These are phyloP conservation scores for Apogon hyalosoma DNA, from an alignment of 2,797 vertebrate species.

Conservation along the genomic window DNA sequence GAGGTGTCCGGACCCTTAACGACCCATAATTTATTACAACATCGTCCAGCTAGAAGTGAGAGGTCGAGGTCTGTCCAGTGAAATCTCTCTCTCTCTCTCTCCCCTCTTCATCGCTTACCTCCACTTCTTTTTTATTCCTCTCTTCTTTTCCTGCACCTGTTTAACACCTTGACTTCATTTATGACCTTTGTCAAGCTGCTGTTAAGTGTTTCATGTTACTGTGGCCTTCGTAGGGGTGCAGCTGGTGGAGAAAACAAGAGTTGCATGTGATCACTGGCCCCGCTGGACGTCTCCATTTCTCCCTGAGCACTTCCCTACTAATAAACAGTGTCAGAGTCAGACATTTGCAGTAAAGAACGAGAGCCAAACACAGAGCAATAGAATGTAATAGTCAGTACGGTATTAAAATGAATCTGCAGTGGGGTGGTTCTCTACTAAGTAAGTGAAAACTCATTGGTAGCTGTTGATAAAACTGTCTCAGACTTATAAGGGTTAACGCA, in stretches of 20 bases:
- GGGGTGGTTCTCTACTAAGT: neutral
- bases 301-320: conserved; percentile 22
- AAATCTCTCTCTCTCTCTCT: conserved; percentile 64
- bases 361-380: conserved; percentile 24
- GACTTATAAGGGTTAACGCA: neutral
- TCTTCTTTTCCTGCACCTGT: conserved; percentile 76
- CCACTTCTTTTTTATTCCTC: conserved; percentile 44
- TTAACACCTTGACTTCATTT: conserved; percentile 80
- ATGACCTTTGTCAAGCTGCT: conserved; percentile 76
- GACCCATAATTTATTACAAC: conserved; percentile 83
- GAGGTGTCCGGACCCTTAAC: conserved; percentile 84
- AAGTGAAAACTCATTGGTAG: too few species aligned
- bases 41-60: conserved; percentile 72
- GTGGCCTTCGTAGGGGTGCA: conserved; percentile 59
- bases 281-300: conserved; percentile 23
- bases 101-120: conserved; percentile 13
- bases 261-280: conserved; percentile 52
- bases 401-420: conserved; percentile 3
- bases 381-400: neutral
- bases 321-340: conserved; percentile 45
- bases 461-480: neutral
- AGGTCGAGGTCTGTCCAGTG: conserved; percentile 76
- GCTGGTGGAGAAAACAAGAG: conserved; percentile 73
- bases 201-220: conserved; percentile 81
- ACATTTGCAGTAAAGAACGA: neutral